phyloP scores from a whole-genome alignment of 2,113 vertebrate genomes.

The Microtus oregoni region DNA sequence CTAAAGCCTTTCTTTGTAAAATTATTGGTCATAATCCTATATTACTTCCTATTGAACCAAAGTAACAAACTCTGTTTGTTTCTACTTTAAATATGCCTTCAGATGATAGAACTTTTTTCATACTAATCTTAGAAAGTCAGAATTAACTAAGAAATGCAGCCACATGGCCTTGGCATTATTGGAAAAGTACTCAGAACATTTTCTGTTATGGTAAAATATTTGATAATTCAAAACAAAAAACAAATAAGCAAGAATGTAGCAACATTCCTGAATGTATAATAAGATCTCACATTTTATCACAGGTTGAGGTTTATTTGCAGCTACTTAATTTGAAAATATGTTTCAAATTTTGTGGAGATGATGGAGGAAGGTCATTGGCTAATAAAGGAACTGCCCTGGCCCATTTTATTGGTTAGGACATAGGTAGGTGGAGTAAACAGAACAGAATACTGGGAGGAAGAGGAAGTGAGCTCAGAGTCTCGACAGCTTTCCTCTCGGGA shows the following conservation, averaged over 20 bases:
- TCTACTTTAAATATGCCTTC: constrained; percentile 30
- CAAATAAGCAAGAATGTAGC: neutral
- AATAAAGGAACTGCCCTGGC: too few species aligned
- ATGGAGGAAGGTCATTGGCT: too few species aligned
- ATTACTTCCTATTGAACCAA: constrained; percentile 6
- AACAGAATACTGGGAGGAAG: too few species aligned
- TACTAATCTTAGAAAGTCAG: constrained; percentile 57
- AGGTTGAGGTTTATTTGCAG: constrained; percentile 56
- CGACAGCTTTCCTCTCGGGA: too few species aligned
- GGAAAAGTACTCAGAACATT: constrained; percentile 8
- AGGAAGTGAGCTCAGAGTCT: too few species aligned
- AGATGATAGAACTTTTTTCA: neutral
- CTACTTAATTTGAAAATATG: neutral
- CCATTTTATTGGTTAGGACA: too few species aligned
- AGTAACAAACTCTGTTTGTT: constrained; percentile 14
- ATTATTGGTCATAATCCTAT: constrained; percentile 27
- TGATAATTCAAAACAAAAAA: neutral
- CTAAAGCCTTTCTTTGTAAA: constrained; percentile 47
- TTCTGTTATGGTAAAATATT: neutral
- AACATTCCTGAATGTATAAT: neutral
- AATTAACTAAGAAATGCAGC: constrained; percentile 7
- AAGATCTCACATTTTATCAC: constrained; percentile 15
- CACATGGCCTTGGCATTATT: neutral
- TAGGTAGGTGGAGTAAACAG: too few species aligned
- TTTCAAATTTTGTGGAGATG: neutral